Percentiles rank a stretch among this genome's conserved stretches.
Conservation (phyloP, 2,888 invertebrate genomes). For the Tortrix viridana region DNA sequence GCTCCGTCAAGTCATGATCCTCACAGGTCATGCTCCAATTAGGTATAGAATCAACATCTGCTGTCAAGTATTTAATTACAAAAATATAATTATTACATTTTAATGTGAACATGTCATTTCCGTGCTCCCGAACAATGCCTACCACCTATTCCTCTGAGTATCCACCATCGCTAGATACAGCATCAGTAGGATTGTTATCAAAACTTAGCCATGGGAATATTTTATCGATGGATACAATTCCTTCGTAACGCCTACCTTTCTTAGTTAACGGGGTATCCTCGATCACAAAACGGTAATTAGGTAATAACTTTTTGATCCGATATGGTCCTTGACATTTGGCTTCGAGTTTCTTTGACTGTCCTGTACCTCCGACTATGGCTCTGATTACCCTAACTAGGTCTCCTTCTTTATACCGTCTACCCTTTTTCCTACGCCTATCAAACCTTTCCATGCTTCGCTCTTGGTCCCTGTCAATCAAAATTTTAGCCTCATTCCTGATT, state of each 20-base stretch:
- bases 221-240: slow-evolving; percentile 44
- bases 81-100: no score
- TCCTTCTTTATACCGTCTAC: slow-evolving; percentile 5
- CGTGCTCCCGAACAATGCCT: no score
- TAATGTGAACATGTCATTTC: no score
- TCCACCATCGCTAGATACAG: no score
- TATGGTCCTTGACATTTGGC: slow-evolving; percentile 20
- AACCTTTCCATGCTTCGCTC: slow-evolving; percentile 25
- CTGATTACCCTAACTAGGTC: slow-evolving; percentile 20
- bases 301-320: slow-evolving; percentile 4
- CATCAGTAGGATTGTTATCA: neutral
- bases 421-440: slow-evolving; percentile 29
- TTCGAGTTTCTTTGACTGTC: slow-evolving; percentile 22
- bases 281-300: slow-evolving; percentile 37
- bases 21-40: no score
- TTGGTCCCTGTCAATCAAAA: slow-evolving; percentile 28
- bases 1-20: no score
- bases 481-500: slow-evolving; percentile 24
- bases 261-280: slow-evolving; percentile 45
- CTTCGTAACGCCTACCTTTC: slow-evolving; percentile 41
- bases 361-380: neutral
- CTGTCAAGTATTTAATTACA: no score
- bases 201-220: slow-evolving; percentile 43
- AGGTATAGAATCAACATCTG: no score
- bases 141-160: no score